Evolutionary conservation across 2,797 vertebrate genomes (phyloP).

Genomic region (Naso thynnoides): DNA sequence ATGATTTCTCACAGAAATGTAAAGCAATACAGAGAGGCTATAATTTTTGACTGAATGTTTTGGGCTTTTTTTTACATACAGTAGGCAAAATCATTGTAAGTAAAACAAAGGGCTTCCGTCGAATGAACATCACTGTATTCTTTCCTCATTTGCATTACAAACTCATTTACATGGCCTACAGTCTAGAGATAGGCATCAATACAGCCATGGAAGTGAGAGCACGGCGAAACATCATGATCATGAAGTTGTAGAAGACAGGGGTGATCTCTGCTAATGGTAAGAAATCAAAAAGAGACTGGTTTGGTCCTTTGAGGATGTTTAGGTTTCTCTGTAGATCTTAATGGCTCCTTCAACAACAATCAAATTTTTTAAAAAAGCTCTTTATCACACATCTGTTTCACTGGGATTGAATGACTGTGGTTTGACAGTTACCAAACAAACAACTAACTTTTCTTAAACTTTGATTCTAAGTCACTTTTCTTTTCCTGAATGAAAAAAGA

Average conservation of each 20-base stretch:
- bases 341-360: background rate
- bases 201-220: constrained; percentile 5
- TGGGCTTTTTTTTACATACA: background rate
- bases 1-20: background rate
- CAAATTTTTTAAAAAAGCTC: background rate
- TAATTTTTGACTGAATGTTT: background rate
- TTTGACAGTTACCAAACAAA: background rate
- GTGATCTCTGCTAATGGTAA: too few relatives aligned
- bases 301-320: too few relatives aligned
- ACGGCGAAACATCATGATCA: background rate
- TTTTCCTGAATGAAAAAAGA: background rate
- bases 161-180: constrained; percentile 31
- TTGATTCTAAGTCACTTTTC: background rate
- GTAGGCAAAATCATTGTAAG: background rate
- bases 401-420: background rate
- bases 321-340: background rate
- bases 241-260: too few relatives aligned
- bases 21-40: background rate
- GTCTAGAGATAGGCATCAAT: constrained; percentile 20
- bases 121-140: background rate
- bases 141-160: constrained; percentile 1
- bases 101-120: background rate
- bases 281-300: too few relatives aligned
- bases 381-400: background rate
- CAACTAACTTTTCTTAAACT: background rate